Evolutionary conservation across 2,797 vertebrate species (phyloP), one percentile per base, ranked within the genome.

Genomic region (Siniperca obscura): DNA sequence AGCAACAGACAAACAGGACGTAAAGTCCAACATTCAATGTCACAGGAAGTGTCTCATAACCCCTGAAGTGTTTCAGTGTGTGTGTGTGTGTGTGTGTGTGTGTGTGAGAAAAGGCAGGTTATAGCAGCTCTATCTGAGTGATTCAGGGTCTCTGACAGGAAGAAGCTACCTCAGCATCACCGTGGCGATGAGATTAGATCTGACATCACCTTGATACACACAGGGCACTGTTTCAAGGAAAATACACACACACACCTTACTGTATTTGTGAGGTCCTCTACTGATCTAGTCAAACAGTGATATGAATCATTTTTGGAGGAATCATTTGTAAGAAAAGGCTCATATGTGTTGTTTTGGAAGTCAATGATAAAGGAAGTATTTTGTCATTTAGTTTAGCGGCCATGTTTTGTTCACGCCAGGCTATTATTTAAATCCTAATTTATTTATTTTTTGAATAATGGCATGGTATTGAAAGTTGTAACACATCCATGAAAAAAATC

Each of bases 41-140:
- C 73, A 79, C 87, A 89, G 91, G 90, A 90, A 85, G 74, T 85
- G 86, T 83, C 68, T 90, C 84, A 84, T 81, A 80, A 74, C 79
- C 82, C 44, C 66, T 3, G 13, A 52, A 70, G 50, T 21, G n/a
- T 44, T 21, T 16, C 4, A 25, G 19, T 30, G 61, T 27, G 27
- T 59, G 61, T 77, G 52, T 25, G 52, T 76, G 38, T 70, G 48
- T 76, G 80, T 68, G 53, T 57, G 57, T 60, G 55, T 72, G n/a
- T n/a, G n/a, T n/a, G n/a, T n/a, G n/a, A n/a, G 55, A 7, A 19
- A 14, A 69, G 70, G 77, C 81, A 80, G 61, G 75, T 81, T 60
- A 19, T 2, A 71, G 83, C 86, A 74, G 67, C 74, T 87, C 69
- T 16, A 21, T 77, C 48, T n/a, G 17, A 74, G 60, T 85, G 87